Conservation (phyloP, 2,113 vertebrate genomes). For the Callocephalon fimbriatum region DNA sequence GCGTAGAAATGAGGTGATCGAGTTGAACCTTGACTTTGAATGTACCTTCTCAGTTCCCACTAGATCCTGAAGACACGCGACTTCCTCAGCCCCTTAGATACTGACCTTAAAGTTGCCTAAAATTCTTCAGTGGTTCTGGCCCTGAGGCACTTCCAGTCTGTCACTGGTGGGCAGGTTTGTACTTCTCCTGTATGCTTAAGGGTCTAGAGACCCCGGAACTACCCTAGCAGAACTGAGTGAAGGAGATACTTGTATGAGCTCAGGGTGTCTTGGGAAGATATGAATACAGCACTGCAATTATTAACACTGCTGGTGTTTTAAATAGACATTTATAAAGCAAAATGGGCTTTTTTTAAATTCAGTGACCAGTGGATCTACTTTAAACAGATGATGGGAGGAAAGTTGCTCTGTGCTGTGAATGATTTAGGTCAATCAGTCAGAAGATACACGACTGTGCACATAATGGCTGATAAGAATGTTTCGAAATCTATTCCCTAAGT, state of each 20-base stretch:
- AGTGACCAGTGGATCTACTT: neutral
- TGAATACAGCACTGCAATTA: neutral
- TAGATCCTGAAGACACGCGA: neutral
- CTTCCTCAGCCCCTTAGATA: neutral
- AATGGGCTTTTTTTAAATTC: neutral
- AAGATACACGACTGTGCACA: neutral
- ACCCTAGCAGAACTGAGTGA: neutral
- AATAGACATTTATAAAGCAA: neutral
- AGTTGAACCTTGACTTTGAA: neutral
- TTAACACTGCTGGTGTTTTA: neutral
- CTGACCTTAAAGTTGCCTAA: neutral
- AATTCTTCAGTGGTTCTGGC: neutral
- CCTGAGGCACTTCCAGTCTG: neutral
- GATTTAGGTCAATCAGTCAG: neutral
- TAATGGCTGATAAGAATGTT: neutral
- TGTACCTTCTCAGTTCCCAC: neutral
- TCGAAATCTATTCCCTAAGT: neutral
- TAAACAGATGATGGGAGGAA: neutral
- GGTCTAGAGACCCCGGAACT: neutral
- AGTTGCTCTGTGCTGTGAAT: neutral
- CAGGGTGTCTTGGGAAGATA: neutral
- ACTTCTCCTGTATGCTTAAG: neutral
- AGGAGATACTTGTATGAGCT: neutral
- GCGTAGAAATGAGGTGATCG: neutral
- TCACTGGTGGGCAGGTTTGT: neutral